Base-by-base conservation (phyloP, 2,888 invertebrate species). In the Agrotis segetum region DNA sequence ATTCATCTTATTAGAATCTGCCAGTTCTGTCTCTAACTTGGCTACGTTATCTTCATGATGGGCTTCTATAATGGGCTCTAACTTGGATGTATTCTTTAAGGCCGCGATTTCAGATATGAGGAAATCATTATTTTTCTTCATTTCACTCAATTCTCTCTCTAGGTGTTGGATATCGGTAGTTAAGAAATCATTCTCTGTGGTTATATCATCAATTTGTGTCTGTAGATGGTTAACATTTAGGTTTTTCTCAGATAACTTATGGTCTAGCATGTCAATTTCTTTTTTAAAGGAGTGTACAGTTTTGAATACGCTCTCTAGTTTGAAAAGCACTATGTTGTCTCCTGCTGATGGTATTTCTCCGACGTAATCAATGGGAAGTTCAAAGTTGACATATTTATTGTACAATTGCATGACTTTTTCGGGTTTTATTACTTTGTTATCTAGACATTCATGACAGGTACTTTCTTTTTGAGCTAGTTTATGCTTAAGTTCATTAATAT, bases 41-140 rank as follows among this genome's bases (percentile, higher is more conserved):
- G 96, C 93, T 76, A 97, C 92, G 79, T 97, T 97, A 84, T 98
- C 97, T 93, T 98, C 98, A 85, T 97, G 97, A 85, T 97, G 97
- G 2, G 97, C 97, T 93, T 98, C 98, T 63, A 97, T 97, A 65
- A 98, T 98, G 1, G 98, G 97, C 90, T 97, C 97, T 81, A 98
- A 91, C 82, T 97, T 97, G n/a, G 96, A 96, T n/a, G 95, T 94
- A 87, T 96, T 97, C 87, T 97, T 97, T 65, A 97, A 96, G 61
- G 97, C 96, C 56, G 97, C 96, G 75, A 98, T 94, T 91, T 97
- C 97, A 62, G 96, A 96, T 82, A 97, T 96, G n/a, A 98, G 92
- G 72, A 97, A 95, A 85, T 97, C 97, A 86, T 98, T 98, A 89
- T 97, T 98, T 88, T 97, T 97, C 91, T 97, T 97, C 88, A 97